Evolutionary conservation across 64 coral and sea anemone genomes (phyloP), one percentile per base, ranked within the genome.

Genomic region (Montipora foliosa): DNA sequence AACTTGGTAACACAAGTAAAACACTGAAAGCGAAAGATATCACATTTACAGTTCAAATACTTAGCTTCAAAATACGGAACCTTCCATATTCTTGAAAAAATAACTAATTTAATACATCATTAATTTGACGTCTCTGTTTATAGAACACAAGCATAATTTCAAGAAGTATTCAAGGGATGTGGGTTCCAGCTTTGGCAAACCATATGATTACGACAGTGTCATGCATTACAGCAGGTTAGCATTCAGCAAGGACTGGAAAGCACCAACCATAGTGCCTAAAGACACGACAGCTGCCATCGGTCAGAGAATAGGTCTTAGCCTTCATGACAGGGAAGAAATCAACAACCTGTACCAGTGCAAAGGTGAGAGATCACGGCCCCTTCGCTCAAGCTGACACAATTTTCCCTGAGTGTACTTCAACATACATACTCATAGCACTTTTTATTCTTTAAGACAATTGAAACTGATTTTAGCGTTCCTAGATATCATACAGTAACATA

Each of bases 131-230:
- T 37, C 37, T 37, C 37, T 16, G 44, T 83, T 87, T 87, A 1
- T 44, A 93, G 91, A 79, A 17, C 91, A 93, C 78, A 15, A 8
- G 0, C 91, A 84, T 14, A 93, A 93, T 48, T 93, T 93, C 58
- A 16, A 76, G 60, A 93, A 87, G 82, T 93, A 93, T n/a, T 44
- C 82, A 3, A 21, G 72, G 15, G 20, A 61, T 78, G 17, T 87
- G 8, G 91, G 91, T 3, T 85, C 91, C 19, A 68, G 47, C 73
- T 83, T 93, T 49, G 82, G 91, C 44, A 93, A 93, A 47, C 91
- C 91, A 11, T 93, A 93, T 62, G 91, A 93, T 71, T 93, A 93
- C 74, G 8, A 84, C 11, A 93, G 91, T 49, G 91, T 93, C 3
- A 93, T 93, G 91, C 91, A 93, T 62, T 93, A 93, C 58, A 77